Base-by-base conservation (phyloP, 2,797 vertebrate genomes). In the Acomys russatus region DNA sequence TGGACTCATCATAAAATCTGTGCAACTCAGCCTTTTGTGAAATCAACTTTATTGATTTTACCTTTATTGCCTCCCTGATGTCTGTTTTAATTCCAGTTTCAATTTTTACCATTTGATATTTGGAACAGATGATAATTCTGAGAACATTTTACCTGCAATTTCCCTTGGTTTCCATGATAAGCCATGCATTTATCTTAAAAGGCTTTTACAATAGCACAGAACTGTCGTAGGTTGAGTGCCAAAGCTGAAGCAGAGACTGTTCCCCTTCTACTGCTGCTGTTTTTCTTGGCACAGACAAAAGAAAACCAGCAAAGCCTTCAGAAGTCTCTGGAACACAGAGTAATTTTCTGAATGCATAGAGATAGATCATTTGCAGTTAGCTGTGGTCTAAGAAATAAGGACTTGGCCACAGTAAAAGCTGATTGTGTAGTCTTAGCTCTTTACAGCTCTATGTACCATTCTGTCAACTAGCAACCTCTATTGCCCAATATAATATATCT, bases 61-160 rank as follows among this genome's bases (percentile, higher is more conserved):
- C 61, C 92, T 95, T 79, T 79, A 96, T 38, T 80, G 59, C 89
- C 22, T 94, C 78, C 96, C 97, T 96, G 82, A 59, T 49, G 38
- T 97, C 56, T 96, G 51, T 95, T 97, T 97, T 96, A 91, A 97
- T 97, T 95, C 95, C 49, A 86, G 95, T 97, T 95, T 95, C 59
- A 87, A 9, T 93, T 97, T 82, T 93, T 94, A 59, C 51, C 90
- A 14, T 91, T 94, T 97, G 91, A 97, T 96, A 96, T 89, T 68
- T 93, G 64, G 18, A 92, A 90, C 95, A 97, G 76, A 25, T 0
- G 30, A 0, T 97, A 76, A 49, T 92, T 97, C 96, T 61, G 59
- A 96, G 30, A 44, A 96, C 18, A 82, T 94, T 96, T 97, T 95
- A 59, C 61, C 74, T 96, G 94, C 70, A 20, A 71, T 90, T 96